Evolutionary conservation across 2,797 vertebrate species (phyloP), one percentile per base, ranked within the genome.

Genomic region (Nyctibius grandis): DNA sequence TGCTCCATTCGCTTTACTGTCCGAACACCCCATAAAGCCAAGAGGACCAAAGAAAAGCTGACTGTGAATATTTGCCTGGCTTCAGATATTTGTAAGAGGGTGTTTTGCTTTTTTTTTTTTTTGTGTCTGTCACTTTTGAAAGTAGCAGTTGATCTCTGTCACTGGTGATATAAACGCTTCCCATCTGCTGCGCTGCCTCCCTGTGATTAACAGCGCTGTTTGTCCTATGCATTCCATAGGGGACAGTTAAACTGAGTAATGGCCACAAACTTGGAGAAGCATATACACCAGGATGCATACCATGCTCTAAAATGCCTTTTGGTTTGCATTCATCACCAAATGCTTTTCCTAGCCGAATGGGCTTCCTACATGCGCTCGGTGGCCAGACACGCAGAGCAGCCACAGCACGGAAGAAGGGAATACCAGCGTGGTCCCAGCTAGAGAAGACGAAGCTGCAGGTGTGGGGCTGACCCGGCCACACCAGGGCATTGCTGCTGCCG

Each of bases 161-260:
- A 54, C 57, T 12, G 70, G 85, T 36, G 89, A 91, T 91, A 78
- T 63, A 88, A 94, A 95, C 4, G 31, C 34, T 93, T 92, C 92
- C 91, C 95, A 77, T 82, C 68, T 85, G 96, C 87, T 59, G 48
- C 6, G 28, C 72, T 59, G 38, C 45, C 76, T 69, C 65, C 33
- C 74, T 33, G 73, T 61, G 88, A 96, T 95, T 93, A 91, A 85
- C 26, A 6, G 48, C 1, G 13, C 36, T 86, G 69, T 88, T 94
- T 91, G 93, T 86, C 89, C 82, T 57, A 63, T 2, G 12, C 54
- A 60, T 92, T 93, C 95, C 93, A 80, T 5, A 84, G 47, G 60
- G 61, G 75, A 88, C n/a, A 38, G 20, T 85, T 78, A 88, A 78
- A 59, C 51, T 15, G 85, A 93, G 74, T 75, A 85, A 91, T 12